Evolutionary conservation across 2,888 invertebrate species (phyloP), one percentile per base, ranked within the genome.

Genomic region (Drosophila suboccidentalis): DNA sequence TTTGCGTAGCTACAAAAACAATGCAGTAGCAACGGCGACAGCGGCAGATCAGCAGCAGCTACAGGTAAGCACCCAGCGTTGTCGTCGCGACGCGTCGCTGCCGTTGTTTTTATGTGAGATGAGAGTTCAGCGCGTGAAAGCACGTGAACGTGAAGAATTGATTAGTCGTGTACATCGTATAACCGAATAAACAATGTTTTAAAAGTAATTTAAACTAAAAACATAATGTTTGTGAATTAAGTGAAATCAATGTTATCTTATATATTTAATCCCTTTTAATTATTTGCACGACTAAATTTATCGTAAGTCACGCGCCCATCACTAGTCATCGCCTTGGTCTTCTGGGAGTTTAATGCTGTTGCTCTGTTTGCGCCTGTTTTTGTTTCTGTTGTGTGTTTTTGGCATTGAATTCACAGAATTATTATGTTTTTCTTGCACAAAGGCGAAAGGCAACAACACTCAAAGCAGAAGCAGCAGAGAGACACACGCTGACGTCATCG

Each of bases 361-460:
- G 43, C 43, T 55, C 19, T 60, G 44, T 44, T 43, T 26, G 69
- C 32, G 47, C 22, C 55, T 47, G 36, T 60, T 47, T 47, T 32
- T 71, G 58, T 36, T 34, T 47, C 47, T 54, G 58, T 43, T 38
- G 22, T 68, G 32, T 55, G 46, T 51, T 49, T 71, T 82, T 77
- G 82, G 75, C 82, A 85, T 80, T 82, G 86, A 82, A 83, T 76
- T 77, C 66, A 72, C 78, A 80, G 68, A 80, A 80, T 36, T 38
- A 11, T 53, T 19, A 11, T 43, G 22, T 19, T 57, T 22, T 46
- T 46, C 81, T 80, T 72, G 78, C 82, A 85, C 60, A 61, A 59
- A 65, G 43, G 34, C 53, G 50, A 34, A 32, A 19, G 38, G 22
- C 51, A 51, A 51, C 36, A 51, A 51, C 22, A 50, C 32, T 50